These are phyloP conservation scores for Cynopterus brachyotis DNA, from an alignment of 2,113 vertebrate species.

Conservation along the genomic window DNA sequence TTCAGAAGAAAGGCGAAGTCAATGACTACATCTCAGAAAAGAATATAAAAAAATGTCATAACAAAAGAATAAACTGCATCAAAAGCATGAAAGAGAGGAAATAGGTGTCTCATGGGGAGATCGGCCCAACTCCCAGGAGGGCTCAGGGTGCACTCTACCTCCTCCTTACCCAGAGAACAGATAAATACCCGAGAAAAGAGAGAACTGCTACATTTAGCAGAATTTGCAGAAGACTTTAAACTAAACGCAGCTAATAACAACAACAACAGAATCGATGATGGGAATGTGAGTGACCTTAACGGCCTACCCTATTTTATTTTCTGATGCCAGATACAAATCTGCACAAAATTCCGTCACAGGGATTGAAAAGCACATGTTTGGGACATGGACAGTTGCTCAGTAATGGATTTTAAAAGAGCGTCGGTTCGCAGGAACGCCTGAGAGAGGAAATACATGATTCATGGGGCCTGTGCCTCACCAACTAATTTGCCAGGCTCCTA, in stretches of 20 bases:
- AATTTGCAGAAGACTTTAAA: slow-evolving; percentile 41
- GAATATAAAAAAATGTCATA: not conserved
- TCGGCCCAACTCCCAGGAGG: not conserved
- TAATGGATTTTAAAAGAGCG: not conserved
- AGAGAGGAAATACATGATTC: not conserved
- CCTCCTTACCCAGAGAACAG: not conserved
- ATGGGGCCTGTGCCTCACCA: not conserved
- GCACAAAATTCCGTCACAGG: not conserved
- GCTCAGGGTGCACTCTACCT: not conserved
- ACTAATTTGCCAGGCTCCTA: not conserved
- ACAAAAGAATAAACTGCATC: not conserved
- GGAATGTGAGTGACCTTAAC: slow-evolving; percentile 36
- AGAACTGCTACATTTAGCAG: slow-evolving; percentile 7
- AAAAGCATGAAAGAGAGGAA: not conserved
- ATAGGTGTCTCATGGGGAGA: not conserved
- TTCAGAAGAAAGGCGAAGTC: not conserved
- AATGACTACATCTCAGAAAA: not conserved
- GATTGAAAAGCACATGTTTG: not conserved
- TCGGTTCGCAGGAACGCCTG: not conserved
- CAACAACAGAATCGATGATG: slow-evolving; percentile 35
- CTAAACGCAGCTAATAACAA: slow-evolving; percentile 47
- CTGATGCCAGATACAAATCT: slow-evolving; percentile 39
- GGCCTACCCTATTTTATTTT: slow-evolving; percentile 5
- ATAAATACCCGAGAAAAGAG: slow-evolving; percentile 9
- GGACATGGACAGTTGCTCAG: slow-evolving; percentile 21